Evolutionary conservation across 2,888 invertebrate genomes (phyloP).

Genomic region (Plagodis dolabraria): DNA sequence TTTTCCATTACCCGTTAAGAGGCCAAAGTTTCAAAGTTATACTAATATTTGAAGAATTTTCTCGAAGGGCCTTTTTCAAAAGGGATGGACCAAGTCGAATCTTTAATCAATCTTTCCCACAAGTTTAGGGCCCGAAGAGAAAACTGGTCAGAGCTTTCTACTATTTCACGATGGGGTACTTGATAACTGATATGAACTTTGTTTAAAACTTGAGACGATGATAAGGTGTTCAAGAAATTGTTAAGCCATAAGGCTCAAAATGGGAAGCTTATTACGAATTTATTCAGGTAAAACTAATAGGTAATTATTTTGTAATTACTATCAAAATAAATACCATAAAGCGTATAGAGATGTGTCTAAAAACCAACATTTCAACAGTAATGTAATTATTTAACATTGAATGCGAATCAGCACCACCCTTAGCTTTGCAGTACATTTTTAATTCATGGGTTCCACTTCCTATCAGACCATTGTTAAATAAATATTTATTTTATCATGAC

Average conservation of each 20-base stretch:
- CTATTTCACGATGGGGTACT: constrained; percentile 34
- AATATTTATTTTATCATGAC: too few species aligned
- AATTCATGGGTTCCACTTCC: too few species aligned
- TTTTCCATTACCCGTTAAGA: constrained; percentile 24
- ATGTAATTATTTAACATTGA: too few species aligned
- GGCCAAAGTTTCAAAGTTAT: constrained; percentile 21
- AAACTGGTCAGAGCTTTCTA: constrained; percentile 36
- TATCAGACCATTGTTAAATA: too few species aligned
- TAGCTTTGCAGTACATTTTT: too few species aligned
- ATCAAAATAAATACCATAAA: too few species aligned
- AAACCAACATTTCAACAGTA: too few species aligned
- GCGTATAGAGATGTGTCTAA: too few species aligned
- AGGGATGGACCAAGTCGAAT: constrained; percentile 33
- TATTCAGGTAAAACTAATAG: too few species aligned
- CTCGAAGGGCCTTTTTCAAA: constrained; percentile 24
- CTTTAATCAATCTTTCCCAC: constrained; percentile 39
- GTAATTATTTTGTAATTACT: too few species aligned
- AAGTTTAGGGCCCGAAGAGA: constrained; percentile 38
- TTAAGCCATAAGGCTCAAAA: constrained; percentile 5
- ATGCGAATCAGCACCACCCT: too few species aligned
- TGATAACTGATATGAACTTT: constrained; percentile 38
- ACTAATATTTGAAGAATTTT: constrained; percentile 30
- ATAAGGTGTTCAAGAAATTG: constrained; percentile 19
- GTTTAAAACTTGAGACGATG: constrained; percentile 13
- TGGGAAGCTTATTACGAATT: too few species aligned